Percentiles rank a stretch among this genome's conserved stretches.
phyloP scores from a whole-genome alignment of 2,113 vertebrate species.

The Albula glossodonta region DNA sequence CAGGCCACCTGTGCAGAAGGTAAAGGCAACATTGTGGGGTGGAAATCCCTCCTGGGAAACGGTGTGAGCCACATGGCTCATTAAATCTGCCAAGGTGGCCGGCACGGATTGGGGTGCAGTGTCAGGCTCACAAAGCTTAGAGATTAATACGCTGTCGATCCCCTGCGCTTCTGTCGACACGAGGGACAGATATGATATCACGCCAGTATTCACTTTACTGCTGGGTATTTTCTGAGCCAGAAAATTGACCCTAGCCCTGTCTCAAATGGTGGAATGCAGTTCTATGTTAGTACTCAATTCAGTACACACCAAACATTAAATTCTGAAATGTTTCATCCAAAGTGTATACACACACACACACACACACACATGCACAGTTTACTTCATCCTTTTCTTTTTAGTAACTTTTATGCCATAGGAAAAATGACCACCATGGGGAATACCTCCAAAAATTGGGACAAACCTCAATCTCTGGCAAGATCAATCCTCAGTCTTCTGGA shows the following conservation, averaged over 20 bases:
- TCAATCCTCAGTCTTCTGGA: neutral
- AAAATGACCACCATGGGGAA: neutral
- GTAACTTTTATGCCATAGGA: neutral
- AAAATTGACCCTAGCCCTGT: neutral
- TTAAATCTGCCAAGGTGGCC: constrained; percentile 48
- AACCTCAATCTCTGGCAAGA: neutral
- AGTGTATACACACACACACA: neutral
- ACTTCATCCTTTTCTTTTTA: neutral
- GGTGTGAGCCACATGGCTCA: constrained; percentile 57
- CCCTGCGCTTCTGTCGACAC: neutral
- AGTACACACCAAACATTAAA: neutral
- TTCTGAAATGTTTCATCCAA: neutral
- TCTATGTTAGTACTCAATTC: neutral
- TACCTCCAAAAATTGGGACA: neutral
- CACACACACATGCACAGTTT: neutral
- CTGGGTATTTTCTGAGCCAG: neutral
- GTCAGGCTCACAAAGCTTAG: constrained; percentile 5
- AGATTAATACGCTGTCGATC: neutral
- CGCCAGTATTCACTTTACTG: neutral
- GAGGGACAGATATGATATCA: neutral
- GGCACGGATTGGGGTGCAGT: constrained; percentile 45
- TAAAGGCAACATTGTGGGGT: constrained; percentile 52
- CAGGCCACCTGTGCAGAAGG: constrained; percentile 47
- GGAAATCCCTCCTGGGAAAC: constrained; percentile 54
- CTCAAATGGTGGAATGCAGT: neutral